Base-by-base conservation (phyloP, 2,113 vertebrate species). In the Syngnathus floridae region DNA sequence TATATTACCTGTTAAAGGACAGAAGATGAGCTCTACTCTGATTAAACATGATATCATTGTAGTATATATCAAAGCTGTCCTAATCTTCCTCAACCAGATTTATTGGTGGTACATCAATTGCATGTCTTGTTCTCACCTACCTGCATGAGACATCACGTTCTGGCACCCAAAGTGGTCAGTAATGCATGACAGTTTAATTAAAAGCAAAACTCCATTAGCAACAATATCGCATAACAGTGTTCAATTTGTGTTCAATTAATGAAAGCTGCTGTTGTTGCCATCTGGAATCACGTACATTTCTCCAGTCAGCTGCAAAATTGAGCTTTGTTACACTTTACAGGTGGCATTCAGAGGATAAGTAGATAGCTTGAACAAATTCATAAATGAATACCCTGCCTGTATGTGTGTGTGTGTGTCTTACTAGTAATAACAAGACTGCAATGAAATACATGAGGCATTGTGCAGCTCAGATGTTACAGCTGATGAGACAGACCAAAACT, bases 101-200 rank as follows among this genome's bases (percentile, higher is more conserved):
- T n/a, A 16, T 43, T 26, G 52, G 19, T 4, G 31, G 45, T 12
- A 45, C 71, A 75, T 40, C 35, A 67, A 62, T 62, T 46, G 41
- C 38, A 68, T 65, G 7, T 2, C 19, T 51, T 54, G 52, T 62
- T 66, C 37, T 14, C 60, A 68, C 37, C 2, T 73, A 71, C 31
- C 57, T 58, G 59, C 69, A 59, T 1, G 65, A 69, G 74, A 69
- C 22, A 57, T 22, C 71, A 51, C 60, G 68, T 64, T 52, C 40
- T 36, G 67, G 71, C 78, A 64, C 19, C 46, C 14, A 43, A 60
- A 38, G 37, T 60, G 37, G 38, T 38, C 37, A 40, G 37, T 76
- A 80, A 56, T 49, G 48, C 40, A 7, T 72, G 84, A 84, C 80
- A 80, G 61, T 70, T 84, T 78, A 76, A 84, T 83, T 84, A 84